Base-by-base conservation (phyloP, 2,113 vertebrate species). In the Passer domesticus region DNA sequence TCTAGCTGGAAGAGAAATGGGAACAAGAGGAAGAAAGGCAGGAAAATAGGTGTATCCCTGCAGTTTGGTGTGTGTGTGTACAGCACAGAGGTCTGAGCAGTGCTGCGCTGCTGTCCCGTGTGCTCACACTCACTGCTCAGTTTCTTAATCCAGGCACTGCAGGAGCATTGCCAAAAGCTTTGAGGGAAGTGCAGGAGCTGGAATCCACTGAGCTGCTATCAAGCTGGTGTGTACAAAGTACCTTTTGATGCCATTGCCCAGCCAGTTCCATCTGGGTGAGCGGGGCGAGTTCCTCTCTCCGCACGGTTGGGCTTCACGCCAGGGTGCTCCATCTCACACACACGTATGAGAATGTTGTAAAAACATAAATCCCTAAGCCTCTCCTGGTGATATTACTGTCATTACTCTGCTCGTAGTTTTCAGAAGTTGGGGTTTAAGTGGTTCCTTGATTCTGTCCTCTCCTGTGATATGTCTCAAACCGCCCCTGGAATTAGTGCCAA, bases 41-140 rank as follows among this genome's bases (percentile, higher is more conserved):
- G 4, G 20, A 15, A 15, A 30, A 31, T 2, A 12, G 10, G 12
- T 10, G 1, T 33, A 1, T 22, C 25, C 39, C 22, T 24, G 72
- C 56, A 20, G 47, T 46, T 63, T 16, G 67, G 10, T 39, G 31
- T 12, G 20, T 13, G 43, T 9, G 13, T 39, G 64, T 20, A 1
- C 2, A 23, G 77, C 25, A 16, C 1, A 3, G 31, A 6, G 1
- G 73, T 0, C 7, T 27, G n/a, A 35, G 73, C 78, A 13, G 5
- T 19, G 67, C 73, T 13, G 5, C 9, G 3, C 35, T 31, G 25
- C 73, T 30, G 58, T 35, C 53, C 68, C 1, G 0, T 11, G 28
- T 7, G 43, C 86, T 90, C 0, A 0, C 11, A 4, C 58, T 64
- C 30, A 4, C 6, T 5, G 8, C 43, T 67, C 0, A 0, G 6